phyloP scores from a whole-genome alignment of 2,888 invertebrate species.

The Drosophila formosana region DNA sequence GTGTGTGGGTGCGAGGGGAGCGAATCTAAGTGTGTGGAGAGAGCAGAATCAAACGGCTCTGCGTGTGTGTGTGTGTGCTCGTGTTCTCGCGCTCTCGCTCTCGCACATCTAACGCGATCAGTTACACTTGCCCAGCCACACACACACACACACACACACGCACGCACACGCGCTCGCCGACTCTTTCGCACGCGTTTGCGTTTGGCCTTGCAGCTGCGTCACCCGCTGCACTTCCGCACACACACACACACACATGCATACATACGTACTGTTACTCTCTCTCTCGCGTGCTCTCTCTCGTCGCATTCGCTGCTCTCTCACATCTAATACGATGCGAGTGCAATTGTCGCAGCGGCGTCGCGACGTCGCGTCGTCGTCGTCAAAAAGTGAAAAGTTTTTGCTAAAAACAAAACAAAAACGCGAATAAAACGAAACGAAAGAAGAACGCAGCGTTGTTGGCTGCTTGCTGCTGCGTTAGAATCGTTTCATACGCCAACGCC shows the following conservation, averaged over 20 bases:
- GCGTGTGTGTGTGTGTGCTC: neutral
- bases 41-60: neutral
- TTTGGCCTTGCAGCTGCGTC: conserved; percentile 70
- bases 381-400: conserved; percentile 73
- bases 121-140: conserved; percentile 62
- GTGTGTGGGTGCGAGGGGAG: neutral
- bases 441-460: conserved; percentile 23
- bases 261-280: conserved; percentile 32
- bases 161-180: conserved; percentile 33
- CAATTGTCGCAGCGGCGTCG: conserved; percentile 55
- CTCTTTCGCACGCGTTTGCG: conserved; percentile 60
- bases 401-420: conserved; percentile 35
- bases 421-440: conserved; percentile 13
- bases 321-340: conserved; percentile 61
- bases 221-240: conserved; percentile 74
- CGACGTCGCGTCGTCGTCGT: conserved; percentile 34
- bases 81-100: conserved; percentile 27
- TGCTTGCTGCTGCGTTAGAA: conserved; percentile 50
- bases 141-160: conserved; percentile 18
- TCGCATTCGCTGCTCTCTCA: conserved; percentile 17
- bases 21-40: neutral
- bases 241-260: conserved; percentile 39
- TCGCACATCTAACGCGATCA: conserved; percentile 65
- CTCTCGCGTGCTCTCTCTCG: conserved; percentile 8
- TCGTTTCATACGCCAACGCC: conserved; percentile 31